A percentile compares a stretch with the other conserved stretches of the same genome.
Conservation (phyloP, 64 coral and sea anemone genomes). For the Actinia equina region DNA sequence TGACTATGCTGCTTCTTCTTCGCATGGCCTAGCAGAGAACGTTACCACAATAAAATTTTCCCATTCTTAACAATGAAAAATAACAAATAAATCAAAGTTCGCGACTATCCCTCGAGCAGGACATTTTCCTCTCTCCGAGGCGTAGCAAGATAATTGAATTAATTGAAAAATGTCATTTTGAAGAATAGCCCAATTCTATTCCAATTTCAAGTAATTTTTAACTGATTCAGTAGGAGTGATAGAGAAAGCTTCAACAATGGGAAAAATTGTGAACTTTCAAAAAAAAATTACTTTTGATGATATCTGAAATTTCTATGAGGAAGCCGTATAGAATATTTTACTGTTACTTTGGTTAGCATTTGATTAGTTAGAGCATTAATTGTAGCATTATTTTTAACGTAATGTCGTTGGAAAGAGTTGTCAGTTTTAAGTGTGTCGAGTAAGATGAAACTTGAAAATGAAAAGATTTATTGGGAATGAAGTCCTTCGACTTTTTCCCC, state of each 20-base stretch:
- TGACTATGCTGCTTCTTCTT: not conserved
- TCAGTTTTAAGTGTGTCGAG: not conserved
- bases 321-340: too few relatives aligned
- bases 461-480: not conserved
- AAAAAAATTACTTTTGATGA: not conserved
- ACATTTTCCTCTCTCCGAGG: not conserved
- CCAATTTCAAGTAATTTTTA: not conserved
- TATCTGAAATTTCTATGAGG: not conserved
- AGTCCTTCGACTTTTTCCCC: not conserved
- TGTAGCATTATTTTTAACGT: not conserved
- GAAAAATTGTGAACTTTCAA: not conserved
- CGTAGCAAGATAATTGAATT: not conserved
- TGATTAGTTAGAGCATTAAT: not conserved
- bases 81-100: not conserved
- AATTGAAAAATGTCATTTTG: constrained; percentile 9
- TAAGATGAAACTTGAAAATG: not conserved
- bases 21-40: not conserved
- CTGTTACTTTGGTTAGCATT: not conserved
- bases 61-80: not conserved
- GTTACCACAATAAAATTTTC: not conserved
- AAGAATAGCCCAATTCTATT: not conserved
- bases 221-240: not conserved
- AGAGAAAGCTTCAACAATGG: not conserved
- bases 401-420: not conserved
- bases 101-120: not conserved